Conservation (phyloP, 2,888 invertebrate genomes). For the Heteromyza rotundicornis region DNA sequence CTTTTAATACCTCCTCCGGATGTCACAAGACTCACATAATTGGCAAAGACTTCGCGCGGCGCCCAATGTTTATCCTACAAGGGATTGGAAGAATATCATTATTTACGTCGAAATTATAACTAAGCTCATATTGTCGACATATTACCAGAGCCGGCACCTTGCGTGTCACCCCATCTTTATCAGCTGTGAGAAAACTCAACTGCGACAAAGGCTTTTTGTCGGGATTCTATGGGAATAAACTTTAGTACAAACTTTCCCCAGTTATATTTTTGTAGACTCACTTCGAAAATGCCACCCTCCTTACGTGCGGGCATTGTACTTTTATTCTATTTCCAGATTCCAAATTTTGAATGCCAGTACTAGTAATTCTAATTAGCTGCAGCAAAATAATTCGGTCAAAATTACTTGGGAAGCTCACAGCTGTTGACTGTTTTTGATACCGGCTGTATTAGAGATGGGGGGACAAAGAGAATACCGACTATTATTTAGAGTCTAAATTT, state of each 20-base stretch:
- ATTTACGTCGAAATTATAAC: not conserved
- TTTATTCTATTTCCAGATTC: no score
- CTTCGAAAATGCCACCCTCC: not conserved
- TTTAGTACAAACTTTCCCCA: not conserved
- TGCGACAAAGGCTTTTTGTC: not conserved
- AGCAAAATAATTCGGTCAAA: no score
- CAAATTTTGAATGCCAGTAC: no score
- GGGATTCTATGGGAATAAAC: not conserved
- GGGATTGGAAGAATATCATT: no score
- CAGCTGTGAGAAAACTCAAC: not conserved
- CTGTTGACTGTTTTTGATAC: no score
- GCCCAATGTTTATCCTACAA: slow-evolving; percentile 49
- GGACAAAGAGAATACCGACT: no score
- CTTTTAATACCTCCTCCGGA: slow-evolving; percentile 63
- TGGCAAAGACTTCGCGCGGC: slow-evolving; percentile 38
- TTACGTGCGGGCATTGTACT: not conserved
- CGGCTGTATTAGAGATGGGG: no score
- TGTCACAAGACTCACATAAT: slow-evolving; percentile 46
- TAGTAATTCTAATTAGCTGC: no score
- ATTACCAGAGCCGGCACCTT: not conserved
- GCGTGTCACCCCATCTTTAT: not conserved
- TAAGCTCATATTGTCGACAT: not conserved
- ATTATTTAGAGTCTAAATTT: no score
- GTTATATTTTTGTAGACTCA: not conserved
- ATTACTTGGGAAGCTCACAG: no score